Base-by-base conservation (phyloP, 2,888 invertebrate genomes). In the Netelia fuscicornis region DNA sequence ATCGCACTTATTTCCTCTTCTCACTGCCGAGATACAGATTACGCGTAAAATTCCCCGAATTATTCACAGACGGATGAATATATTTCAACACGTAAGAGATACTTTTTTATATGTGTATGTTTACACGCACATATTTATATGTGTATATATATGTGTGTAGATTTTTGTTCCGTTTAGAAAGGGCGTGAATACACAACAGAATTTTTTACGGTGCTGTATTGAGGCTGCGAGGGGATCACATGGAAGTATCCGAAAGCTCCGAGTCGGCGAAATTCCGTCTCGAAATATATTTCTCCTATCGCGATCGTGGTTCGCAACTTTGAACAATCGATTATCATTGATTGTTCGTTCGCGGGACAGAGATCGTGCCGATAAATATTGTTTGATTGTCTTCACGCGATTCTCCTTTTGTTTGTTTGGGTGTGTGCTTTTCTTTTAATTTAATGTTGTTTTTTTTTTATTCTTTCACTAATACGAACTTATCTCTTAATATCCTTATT, bases 311-410 rank as follows among this genome's bases (percentile, higher is more conserved):
- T 10, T 65, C 23, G 76, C 76, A 64, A 44, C 25, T 64, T 77
- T 44, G 72, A 30, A 44, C 30, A 42, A 76, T 78, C n/a, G 42
- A 54, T 79, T 52, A 56, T 79, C 20, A 86, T 72, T 52, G 70
- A 81, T 54, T 76, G 42, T 56, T 44, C 70, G 68, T 58, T 64
- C 77, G 37, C 25, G 44, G 67, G 56, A 76, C 23, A 74, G 20
- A 64, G 60, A 77, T 80, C 62, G 60, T 13, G 71, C 65, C 65
- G 42, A 75, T 84, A 83, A 89, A 91, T 91, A 91, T 92, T 90
- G 87, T 89, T 91, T 93, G 93, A 93, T 93, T 93, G 93, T 92
- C 93, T 92, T 91, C 89, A 91, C 93, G 93, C 93, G 90, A 92
- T 92, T 92, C 92, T 92, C 86, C 89, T 88, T 86, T 72, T 80